Conservation (phyloP, 2,113 vertebrate genomes). For the Amblyopsis rosae region DNA sequence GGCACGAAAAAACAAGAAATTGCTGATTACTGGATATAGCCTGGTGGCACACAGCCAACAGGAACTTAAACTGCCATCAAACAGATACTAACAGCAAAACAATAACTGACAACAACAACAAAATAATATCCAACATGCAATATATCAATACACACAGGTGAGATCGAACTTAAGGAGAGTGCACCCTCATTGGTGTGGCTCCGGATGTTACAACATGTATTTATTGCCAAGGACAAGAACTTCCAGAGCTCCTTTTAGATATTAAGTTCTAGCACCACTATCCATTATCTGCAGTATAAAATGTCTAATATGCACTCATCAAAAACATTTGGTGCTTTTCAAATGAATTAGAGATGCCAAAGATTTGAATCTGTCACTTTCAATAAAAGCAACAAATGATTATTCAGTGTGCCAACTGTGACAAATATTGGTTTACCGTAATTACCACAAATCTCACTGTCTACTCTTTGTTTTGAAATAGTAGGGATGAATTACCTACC, state of each 20-base stretch:
- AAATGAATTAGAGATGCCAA: slow-evolving; percentile 8
- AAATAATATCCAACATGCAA: no score
- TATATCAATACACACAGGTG: no score
- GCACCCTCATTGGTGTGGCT: background rate
- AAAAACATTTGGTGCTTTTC: slow-evolving; percentile 11
- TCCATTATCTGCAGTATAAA: slow-evolving; percentile 6
- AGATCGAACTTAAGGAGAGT: no score
- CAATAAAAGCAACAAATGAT: slow-evolving; percentile 29
- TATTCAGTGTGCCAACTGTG: slow-evolving; percentile 2
- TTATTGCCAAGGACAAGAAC: background rate
- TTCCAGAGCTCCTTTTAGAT: no score
- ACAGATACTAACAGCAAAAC: no score
- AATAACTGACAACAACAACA: no score
- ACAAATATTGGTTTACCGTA: background rate
- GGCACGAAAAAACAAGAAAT: background rate
- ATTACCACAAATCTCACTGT: background rate
- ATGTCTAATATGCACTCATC: slow-evolving; percentile 3
- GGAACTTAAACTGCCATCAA: no score
- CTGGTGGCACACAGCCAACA: no score
- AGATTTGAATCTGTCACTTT: background rate
- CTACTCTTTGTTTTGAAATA: slow-evolving; percentile 1
- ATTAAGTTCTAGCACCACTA: background rate
- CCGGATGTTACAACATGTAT: slow-evolving; percentile 16
- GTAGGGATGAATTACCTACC: background rate
- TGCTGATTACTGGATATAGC: background rate